Base-by-base conservation (phyloP, 2,888 invertebrate genomes). In the Drosophila subquinaria region DNA sequence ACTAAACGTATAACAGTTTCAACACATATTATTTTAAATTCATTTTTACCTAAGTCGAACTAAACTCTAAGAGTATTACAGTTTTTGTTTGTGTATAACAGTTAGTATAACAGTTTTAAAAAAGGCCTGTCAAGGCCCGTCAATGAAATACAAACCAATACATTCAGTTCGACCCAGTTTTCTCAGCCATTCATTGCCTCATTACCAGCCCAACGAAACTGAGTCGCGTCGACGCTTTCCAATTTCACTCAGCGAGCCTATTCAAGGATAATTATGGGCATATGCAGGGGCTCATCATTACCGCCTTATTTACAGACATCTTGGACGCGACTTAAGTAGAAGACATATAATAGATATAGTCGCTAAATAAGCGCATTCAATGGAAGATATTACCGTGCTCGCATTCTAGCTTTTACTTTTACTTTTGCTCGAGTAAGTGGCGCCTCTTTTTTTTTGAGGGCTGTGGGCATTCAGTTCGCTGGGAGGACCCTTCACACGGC, bases 261-360 rank as follows among this genome's bases (percentile, higher is more conserved):
- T 70, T 67, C 72, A 77, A 71, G 80, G 66, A 76, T 77, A 76
- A 77, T 77, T 67, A 76, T 59, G 52, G 61, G 45, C 33, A 35
- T 50, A 57, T 50, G 20, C 60, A 36, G 50, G 11, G 57, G 63
- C 77, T 76, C 82, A 81, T 84, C 88, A 89, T 55, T 82, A 73
- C 27, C 47, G 88, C 36, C 48, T 64, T 84, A 85, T 84, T 84
- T 84, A 88, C 86, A 76, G 85, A 74, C 87, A 76, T 89, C 89
- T 89, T 71, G 52, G 43, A n/a, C 50, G 8, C 60, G 51, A 36
- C 51, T 51, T 51, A 13, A 51, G 35, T 51, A 13, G n/a, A 38
- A 27, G 20, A 30, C 13, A 42, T 48, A 64, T 27, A n/a, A 52
- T 30, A 15, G 20, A 4, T 48, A 33, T 50, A 43, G 67, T 47